phyloP scores from a whole-genome alignment of 2,113 vertebrate species.

The Sula dactylatra region DNA sequence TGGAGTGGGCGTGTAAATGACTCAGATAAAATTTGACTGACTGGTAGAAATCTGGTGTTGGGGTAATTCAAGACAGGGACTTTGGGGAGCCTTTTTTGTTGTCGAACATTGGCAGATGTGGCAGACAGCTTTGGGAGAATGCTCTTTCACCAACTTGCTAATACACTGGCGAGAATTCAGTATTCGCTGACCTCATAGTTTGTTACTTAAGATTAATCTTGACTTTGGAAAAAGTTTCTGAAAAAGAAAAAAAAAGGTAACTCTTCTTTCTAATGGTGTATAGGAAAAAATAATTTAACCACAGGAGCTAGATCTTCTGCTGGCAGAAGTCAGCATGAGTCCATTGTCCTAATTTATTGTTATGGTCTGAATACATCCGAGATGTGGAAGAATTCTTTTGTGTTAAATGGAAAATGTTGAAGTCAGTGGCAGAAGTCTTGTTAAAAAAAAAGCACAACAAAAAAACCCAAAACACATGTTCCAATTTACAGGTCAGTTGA shows the following conservation, averaged over 20 bases:
- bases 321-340: neutral
- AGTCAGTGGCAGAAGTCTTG: neutral
- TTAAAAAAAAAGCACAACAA: neutral
- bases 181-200: slow-evolving; percentile 32
- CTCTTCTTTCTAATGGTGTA: neutral
- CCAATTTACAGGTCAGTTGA: slow-evolving; percentile 46
- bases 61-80: slow-evolving; percentile 24
- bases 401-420: neutral
- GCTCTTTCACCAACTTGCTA: slow-evolving; percentile 17
- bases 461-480: slow-evolving; percentile 31
- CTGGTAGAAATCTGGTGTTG: neutral
- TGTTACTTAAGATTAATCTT: neutral
- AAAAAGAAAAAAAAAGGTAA: neutral
- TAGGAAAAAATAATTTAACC: neutral
- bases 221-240: neutral
- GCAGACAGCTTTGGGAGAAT: neutral
- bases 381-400: neutral
- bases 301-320: neutral
- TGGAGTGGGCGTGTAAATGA: neutral
- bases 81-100: neutral
- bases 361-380: neutral
- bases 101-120: neutral
- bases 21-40: slow-evolving; percentile 39
- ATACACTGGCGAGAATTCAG: neutral
- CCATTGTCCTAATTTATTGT: slow-evolving; percentile 10